Evolutionary conservation across 2,888 invertebrate genomes (phyloP).

Genomic region (Ochropleura leucogaster): DNA sequence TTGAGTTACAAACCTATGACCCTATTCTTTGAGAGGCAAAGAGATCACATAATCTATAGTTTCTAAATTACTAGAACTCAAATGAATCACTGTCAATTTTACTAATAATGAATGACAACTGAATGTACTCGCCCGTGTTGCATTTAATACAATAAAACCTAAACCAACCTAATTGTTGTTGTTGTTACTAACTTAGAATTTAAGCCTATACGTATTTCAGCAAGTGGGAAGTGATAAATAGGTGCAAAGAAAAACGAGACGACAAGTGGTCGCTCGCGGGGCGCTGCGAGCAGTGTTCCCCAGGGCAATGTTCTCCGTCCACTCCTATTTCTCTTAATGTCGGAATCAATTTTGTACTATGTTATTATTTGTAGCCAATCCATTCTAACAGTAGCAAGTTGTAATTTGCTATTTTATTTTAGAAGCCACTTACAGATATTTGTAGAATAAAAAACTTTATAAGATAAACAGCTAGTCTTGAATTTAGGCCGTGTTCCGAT

Average conservation of each 20-base stretch:
- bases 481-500: background rate
- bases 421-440: background rate
- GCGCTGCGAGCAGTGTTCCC: slow-evolving; percentile 61
- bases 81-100: slow-evolving; percentile 22
- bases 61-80: slow-evolving; percentile 12
- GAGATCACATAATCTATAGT: slow-evolving; percentile 27
- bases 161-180: slow-evolving; percentile 39
- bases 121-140: slow-evolving; percentile 15
- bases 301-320: slow-evolving; percentile 67
- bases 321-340: slow-evolving; percentile 62
- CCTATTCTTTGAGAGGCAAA: slow-evolving; percentile 15
- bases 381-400: slow-evolving; percentile 16
- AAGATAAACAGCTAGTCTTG: background rate
- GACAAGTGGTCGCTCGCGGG: slow-evolving; percentile 54
- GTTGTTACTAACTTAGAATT: slow-evolving; percentile 8
- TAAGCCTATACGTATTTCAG: slow-evolving; percentile 44
- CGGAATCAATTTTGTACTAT: slow-evolving; percentile 54
- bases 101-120: slow-evolving; percentile 38
- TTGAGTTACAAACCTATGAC: slow-evolving; percentile 15
- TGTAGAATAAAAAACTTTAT: background rate
- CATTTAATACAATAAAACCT: slow-evolving; percentile 47
- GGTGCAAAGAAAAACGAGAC: slow-evolving; percentile 54
- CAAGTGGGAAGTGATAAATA: slow-evolving; percentile 62
- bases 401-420: slow-evolving; percentile 7
- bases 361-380: slow-evolving; percentile 51